A percentile compares a stretch with the other conserved stretches of the same genome.
Conservation (phyloP, 2,888 invertebrate species). For the Limenitis camilla region DNA sequence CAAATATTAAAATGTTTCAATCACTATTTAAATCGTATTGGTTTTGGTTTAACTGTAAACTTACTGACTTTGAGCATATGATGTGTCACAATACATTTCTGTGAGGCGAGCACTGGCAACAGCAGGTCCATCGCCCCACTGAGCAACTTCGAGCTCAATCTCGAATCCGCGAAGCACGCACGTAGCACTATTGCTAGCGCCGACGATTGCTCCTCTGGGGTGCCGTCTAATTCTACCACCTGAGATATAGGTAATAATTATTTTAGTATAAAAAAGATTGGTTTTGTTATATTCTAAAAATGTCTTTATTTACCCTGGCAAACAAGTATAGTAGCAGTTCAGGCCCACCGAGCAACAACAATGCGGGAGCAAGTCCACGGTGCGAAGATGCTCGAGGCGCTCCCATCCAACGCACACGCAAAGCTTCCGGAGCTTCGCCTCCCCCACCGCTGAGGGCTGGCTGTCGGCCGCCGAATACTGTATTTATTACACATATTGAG, state of each 20-base stretch:
- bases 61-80: slow-evolving; percentile 71
- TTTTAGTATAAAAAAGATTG: no score
- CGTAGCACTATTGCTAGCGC: slow-evolving; percentile 76
- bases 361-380: slow-evolving; percentile 71
- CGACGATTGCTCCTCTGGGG: slow-evolving; percentile 75
- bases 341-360: slow-evolving; percentile 76
- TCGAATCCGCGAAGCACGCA: slow-evolving; percentile 74
- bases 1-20: not conserved
- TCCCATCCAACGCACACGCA: slow-evolving; percentile 48
- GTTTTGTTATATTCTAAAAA: not conserved
- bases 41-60: not conserved
- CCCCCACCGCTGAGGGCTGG: slow-evolving; percentile 25
- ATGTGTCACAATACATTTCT: slow-evolving; percentile 72
- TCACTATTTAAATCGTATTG: not conserved
- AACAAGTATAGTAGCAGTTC: slow-evolving; percentile 79
- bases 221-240: slow-evolving; percentile 79
- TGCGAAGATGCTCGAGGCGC: slow-evolving; percentile 53
- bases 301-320: slow-evolving; percentile 70
- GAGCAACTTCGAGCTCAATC: slow-evolving; percentile 76
- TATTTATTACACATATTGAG: not conserved
- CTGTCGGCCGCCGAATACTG: slow-evolving; percentile 24
- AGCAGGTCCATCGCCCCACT: slow-evolving; percentile 74
- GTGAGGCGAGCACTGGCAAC: slow-evolving; percentile 76
- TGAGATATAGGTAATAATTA: no score
- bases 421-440: slow-evolving; percentile 43